Percentiles rank a stretch among this genome's conserved stretches.
Evolutionary conservation across 2,888 invertebrate genomes (phyloP).

Genomic region (Drosophila melanosoma): DNA sequence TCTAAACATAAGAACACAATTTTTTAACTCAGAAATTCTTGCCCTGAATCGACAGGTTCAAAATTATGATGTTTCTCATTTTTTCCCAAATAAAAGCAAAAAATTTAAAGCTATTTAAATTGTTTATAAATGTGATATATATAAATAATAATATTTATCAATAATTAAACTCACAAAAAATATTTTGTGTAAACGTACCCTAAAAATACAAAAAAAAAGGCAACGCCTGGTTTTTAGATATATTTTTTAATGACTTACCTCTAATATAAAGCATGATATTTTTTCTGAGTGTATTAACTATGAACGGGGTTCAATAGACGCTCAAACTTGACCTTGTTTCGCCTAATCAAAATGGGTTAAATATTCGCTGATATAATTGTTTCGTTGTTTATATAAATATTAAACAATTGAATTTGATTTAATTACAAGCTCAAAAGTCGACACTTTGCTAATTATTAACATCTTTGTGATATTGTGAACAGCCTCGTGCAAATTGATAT

Average conservation of each 20-base stretch:
- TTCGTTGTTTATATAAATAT: background rate
- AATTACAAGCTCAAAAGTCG: conserved; percentile 17
- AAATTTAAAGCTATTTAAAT: background rate
- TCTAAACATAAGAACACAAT: background rate
- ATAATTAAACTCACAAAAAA: background rate
- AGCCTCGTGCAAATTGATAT: conserved; percentile 43
- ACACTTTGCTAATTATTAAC: conserved; percentile 21
- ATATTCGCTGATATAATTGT: background rate
- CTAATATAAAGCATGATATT: background rate
- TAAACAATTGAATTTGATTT: background rate
- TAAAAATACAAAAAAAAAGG: background rate
- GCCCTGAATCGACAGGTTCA: background rate
- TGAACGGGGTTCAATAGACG: conserved; percentile 33
- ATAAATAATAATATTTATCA: background rate
- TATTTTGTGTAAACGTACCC: background rate
- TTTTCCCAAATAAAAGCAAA: background rate
- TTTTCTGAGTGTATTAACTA: background rate
- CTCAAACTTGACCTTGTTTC: conserved; percentile 64
- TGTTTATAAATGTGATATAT: background rate
- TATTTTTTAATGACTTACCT: background rate
- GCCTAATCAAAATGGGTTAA: background rate
- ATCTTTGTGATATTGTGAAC: conserved; percentile 19
- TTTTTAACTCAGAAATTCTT: background rate
- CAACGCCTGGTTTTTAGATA: background rate
- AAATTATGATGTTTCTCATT: background rate